phyloP scores from a whole-genome alignment of 1,140 invertebrate genomes.

The Drosophila rufa region DNA sequence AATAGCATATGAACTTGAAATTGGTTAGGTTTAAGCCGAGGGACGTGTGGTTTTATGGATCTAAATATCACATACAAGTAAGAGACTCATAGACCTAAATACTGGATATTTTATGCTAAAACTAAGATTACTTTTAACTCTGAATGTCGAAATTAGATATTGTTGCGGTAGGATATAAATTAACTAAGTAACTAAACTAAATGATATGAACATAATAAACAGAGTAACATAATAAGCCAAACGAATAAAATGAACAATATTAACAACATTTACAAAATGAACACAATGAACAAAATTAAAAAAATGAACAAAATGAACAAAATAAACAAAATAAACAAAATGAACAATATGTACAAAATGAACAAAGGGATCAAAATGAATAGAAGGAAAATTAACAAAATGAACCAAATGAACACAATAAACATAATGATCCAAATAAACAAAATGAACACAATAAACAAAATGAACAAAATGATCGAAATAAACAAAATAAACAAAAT shows the following conservation, averaged over 20 bases:
- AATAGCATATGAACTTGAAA: slow-evolving; percentile 22
- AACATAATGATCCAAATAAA: not conserved
- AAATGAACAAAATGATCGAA: not conserved
- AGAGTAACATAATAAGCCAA: not conserved
- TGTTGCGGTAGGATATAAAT: too few species aligned
- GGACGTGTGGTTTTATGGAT: not conserved
- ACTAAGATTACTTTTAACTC: too few species aligned
- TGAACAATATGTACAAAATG: not conserved
- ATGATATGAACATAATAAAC: not conserved
- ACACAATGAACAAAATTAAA: too few species aligned
- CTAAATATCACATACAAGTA: slow-evolving; percentile 1
- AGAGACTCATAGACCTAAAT: too few species aligned
- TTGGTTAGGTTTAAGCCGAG: not conserved
- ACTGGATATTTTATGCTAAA: too few species aligned
- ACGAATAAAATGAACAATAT: not conserved
- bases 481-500: not conserved
- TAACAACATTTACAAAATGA: not conserved
- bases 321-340: not conserved
- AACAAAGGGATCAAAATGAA: not conserved
- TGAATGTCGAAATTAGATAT: not conserved
- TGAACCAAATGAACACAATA: not conserved
- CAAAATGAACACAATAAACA: not conserved
- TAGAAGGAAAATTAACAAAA: not conserved
- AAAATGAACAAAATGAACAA: too few species aligned
- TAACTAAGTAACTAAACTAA: not conserved